Evolutionary conservation across 2,113 vertebrate genomes (phyloP).

Genomic region (Neoarius graeffei): DNA sequence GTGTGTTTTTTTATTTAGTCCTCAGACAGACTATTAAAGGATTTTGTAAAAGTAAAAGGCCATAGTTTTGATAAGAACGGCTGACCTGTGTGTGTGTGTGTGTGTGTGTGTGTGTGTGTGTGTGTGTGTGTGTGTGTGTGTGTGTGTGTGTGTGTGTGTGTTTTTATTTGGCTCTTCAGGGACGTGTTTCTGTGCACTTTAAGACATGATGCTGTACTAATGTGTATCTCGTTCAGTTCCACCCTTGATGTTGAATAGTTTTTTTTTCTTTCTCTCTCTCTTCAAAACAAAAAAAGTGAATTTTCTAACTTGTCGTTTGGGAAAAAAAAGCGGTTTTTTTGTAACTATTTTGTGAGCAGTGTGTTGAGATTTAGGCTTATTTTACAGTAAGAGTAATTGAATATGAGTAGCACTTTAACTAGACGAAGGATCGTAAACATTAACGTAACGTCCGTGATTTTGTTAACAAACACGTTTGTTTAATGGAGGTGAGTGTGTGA

Average conservation of each 20-base stretch:
- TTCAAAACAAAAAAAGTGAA: background rate
- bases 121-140: too few species aligned
- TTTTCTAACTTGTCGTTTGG: constrained; percentile 26
- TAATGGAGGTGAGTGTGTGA: constrained; percentile 1
- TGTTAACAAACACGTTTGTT: constrained; percentile 1
- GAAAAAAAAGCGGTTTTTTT: background rate
- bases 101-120: background rate
- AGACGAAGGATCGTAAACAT: background rate
- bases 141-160: background rate
- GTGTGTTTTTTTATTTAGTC: background rate
- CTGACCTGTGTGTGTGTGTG: background rate
- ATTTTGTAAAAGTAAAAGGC: constrained; percentile 16
- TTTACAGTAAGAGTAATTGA: constrained; percentile 6
- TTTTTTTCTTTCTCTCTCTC: background rate
- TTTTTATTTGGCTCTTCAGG: constrained; percentile 41
- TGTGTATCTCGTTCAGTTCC: background rate
- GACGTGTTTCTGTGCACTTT: constrained; percentile 54
- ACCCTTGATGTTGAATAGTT: constrained; percentile 26
- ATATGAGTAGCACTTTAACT: constrained; percentile 44
- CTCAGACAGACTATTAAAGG: background rate
- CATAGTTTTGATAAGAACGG: constrained; percentile 27
- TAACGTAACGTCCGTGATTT: constrained; percentile 16
- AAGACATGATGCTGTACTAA: constrained; percentile 42
- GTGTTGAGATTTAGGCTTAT: constrained; percentile 21
- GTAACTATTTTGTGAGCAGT: constrained; percentile 42